Conservation (phyloP, 2,888 invertebrate species). For the Melanchra persicariae region DNA sequence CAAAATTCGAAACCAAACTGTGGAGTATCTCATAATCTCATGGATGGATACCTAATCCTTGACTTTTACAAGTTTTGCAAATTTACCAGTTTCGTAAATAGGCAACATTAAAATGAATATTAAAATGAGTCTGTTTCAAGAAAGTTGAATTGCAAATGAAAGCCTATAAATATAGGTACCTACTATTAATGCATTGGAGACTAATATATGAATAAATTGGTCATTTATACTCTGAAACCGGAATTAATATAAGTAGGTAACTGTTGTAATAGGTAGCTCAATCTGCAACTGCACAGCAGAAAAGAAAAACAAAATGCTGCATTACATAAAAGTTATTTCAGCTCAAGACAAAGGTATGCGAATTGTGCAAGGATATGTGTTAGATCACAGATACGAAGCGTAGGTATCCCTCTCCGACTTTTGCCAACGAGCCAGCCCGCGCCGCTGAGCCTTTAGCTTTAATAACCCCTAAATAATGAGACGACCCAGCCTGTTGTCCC, state of each 20-base stretch:
- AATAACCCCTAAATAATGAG: too few species aligned
- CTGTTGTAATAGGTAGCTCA: not conserved
- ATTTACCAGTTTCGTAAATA: not conserved
- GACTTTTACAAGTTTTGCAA: not conserved
- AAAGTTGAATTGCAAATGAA: conserved; percentile 10
- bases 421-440: too few species aligned
- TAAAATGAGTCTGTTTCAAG: conserved; percentile 3
- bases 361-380: conserved; percentile 1
- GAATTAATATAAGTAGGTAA: not conserved
- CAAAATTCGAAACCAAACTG: not conserved
- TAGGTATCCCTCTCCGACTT: too few species aligned
- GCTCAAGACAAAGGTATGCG: conserved; percentile 5
- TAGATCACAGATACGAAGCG: too few species aligned
- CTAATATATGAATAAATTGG: not conserved
- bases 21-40: not conserved
- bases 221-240: conserved; percentile 1
- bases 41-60: not conserved
- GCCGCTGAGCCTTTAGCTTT: too few species aligned
- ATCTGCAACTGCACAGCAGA: not conserved
- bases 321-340: conserved; percentile 7
- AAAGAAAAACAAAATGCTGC: not conserved
- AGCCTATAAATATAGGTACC: too few species aligned
- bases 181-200: not conserved
- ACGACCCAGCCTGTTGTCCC: too few species aligned
- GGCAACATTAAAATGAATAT: not conserved